phyloP scores from a whole-genome alignment of 1,140 invertebrate species.

The Megathymus violae region DNA sequence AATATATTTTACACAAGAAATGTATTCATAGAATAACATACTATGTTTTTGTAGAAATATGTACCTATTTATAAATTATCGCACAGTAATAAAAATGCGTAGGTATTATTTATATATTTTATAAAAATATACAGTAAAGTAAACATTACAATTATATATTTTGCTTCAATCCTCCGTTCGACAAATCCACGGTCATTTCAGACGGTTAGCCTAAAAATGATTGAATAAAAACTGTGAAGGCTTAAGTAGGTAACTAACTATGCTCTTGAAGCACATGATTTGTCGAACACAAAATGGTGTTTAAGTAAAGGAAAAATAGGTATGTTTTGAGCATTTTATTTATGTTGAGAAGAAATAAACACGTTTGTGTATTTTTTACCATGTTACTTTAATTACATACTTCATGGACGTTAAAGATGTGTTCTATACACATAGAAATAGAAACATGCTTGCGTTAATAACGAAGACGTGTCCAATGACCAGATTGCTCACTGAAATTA shows the following conservation, averaged over 20 bases:
- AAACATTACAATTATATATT: background rate
- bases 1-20: constrained; percentile 10
- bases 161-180: background rate
- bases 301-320: background rate
- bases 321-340: constrained; percentile 3
- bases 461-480: too few species aligned
- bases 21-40: too few species aligned
- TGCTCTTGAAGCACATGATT: constrained; percentile 20
- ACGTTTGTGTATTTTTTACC: too few species aligned
- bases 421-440: too few species aligned
- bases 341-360: background rate
- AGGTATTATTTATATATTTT: constrained; percentile 1
- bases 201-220: constrained; percentile 22
- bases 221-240: constrained; percentile 23
- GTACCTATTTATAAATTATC: too few species aligned
- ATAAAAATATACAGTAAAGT: constrained; percentile 2
- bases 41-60: too few species aligned
- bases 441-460: too few species aligned
- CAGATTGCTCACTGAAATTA: too few species aligned
- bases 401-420: too few species aligned
- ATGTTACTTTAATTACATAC: too few species aligned
- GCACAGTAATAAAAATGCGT: background rate
- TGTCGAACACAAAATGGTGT: constrained; percentile 3
- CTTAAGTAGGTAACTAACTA: constrained; percentile 20
- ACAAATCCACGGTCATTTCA: constrained; percentile 3